A percentile compares a stretch with the other conserved stretches of the same genome.
phyloP scores from a whole-genome alignment of 1,140 invertebrate genomes.

The Penaeus vannamei region DNA sequence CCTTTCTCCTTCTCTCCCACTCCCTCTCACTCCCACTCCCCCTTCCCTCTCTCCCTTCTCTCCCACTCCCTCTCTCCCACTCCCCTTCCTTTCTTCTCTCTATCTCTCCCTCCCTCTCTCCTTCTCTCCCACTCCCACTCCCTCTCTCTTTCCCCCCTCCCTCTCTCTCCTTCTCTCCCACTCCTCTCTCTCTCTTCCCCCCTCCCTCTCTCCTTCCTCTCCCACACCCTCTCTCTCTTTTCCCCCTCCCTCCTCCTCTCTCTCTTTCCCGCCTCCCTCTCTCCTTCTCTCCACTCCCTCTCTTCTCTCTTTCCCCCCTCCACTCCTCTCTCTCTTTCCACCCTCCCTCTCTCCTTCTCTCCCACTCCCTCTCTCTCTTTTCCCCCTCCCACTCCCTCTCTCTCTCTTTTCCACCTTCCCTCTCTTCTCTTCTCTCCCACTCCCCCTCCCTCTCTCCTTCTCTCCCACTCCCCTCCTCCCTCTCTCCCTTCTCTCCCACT shows the following conservation, averaged over 20 bases:
- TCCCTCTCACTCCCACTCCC: neutral
- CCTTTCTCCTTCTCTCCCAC: too few species aligned
- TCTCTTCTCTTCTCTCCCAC: too few species aligned
- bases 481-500: too few species aligned
- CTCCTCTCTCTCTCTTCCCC: too few species aligned
- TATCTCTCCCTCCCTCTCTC: neutral
- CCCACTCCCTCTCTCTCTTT: too few species aligned
- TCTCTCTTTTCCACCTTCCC: neutral
- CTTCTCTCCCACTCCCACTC: neutral
- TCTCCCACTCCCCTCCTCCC: neutral
- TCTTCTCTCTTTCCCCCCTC: too few species aligned
- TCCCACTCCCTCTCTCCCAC: too few species aligned
- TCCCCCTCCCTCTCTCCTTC: neutral
- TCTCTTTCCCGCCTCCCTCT: neutral
- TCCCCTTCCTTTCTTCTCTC: neutral
- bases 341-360: slow-evolving; percentile 43
- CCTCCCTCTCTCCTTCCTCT: too few species aligned
- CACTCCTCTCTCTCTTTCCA: too few species aligned
- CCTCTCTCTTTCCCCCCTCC: neutral
- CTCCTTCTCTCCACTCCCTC: neutral
- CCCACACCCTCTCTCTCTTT: too few species aligned
- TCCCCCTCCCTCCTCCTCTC: neutral
- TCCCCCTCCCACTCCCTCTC: too few species aligned
- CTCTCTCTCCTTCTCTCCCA: slow-evolving; percentile 36
- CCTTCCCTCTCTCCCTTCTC: neutral